Evolutionary conservation across 2,113 vertebrate genomes (phyloP), one percentile per base, ranked within the genome.

Genomic region (Nyctereutes procyonoides): DNA sequence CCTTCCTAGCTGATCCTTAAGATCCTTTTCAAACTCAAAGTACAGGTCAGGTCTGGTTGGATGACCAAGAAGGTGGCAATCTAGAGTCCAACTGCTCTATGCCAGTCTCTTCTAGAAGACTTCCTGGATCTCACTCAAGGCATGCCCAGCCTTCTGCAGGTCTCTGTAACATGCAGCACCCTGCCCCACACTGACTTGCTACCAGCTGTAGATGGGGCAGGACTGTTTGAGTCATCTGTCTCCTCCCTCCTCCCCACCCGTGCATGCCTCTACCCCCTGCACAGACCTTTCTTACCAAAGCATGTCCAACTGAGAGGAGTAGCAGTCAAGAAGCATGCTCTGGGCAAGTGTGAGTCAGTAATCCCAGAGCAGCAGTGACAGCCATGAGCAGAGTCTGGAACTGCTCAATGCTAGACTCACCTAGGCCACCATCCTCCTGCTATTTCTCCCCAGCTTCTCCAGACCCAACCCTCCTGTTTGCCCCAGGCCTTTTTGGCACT

Each of bases 141-240:
- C 65, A 62, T 60, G 12, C 51, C n/a, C 38, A 90, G 51, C 51
- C 67, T 67, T 76, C 35, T 43, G 43, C 55, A 88, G 76, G 55
- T 93, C 86, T 95, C 48, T 85, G 35, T 38, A 65, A 80, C 28
- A 74, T 0, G 0, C 0, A 85, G 69, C 35, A 87, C 77, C 32
- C 38, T 62, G 73, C 43, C 43, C n/a, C 86, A 32, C 19, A 58
- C n/a, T 28, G 11, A 95, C 94, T 90, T 63, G 26, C 81, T 76
- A 58, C 74, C 71, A 88, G 65, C 56, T 13, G 22, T 60, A 92
- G 67, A 79, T 4, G 3, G 48, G n/a, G 60, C 38, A 19, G 55
- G 58, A 22, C 65, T 48, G 22, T 86, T 24, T 94, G 88, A 96
- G 77, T 95, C 74, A 92, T 56, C 92, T 22, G 38, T 56, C 20